A percentile compares a stretch with the other conserved stretches of the same genome.
Conservation (phyloP, 2,888 invertebrate species). For the Scelioninae gen. 2 region DNA sequence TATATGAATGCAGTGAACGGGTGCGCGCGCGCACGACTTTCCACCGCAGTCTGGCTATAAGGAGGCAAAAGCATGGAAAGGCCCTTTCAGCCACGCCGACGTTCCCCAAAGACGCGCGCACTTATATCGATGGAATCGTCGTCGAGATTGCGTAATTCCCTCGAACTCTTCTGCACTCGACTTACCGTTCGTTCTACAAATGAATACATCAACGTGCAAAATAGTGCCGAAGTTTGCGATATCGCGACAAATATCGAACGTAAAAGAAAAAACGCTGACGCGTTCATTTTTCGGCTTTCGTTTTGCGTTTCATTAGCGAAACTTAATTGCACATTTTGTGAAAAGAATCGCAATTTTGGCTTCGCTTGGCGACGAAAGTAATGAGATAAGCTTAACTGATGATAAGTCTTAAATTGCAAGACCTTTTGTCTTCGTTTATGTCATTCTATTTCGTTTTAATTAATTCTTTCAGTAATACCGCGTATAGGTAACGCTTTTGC, state of each 20-base stretch:
- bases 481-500: too few relatives aligned
- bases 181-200: constrained; percentile 18
- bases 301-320: constrained; percentile 31
- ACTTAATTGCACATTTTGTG: constrained; percentile 40
- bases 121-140: constrained; percentile 49
- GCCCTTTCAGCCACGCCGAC: constrained; percentile 33
- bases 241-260: constrained; percentile 49
- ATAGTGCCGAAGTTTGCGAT: constrained; percentile 30
- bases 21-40: constrained; percentile 48
- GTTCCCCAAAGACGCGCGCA: constrained; percentile 25
- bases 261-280: constrained; percentile 39
- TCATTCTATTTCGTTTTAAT: too few relatives aligned
- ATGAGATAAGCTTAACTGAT: constrained; percentile 2
- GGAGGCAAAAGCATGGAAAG: constrained; percentile 36
- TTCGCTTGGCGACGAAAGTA: neutral
- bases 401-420: constrained; percentile 1
- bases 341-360: constrained; percentile 15
- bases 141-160: constrained; percentile 50
- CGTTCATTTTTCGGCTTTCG: constrained; percentile 10
- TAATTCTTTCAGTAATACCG: too few relatives aligned
- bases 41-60: constrained; percentile 26
- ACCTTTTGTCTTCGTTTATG: too few relatives aligned
- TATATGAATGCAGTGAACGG: constrained; percentile 64
- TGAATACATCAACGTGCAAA: constrained; percentile 39
- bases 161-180: too few relatives aligned